Evolutionary conservation across 2,888 invertebrate species (phyloP).

Genomic region (Ophion slaviceki): DNA sequence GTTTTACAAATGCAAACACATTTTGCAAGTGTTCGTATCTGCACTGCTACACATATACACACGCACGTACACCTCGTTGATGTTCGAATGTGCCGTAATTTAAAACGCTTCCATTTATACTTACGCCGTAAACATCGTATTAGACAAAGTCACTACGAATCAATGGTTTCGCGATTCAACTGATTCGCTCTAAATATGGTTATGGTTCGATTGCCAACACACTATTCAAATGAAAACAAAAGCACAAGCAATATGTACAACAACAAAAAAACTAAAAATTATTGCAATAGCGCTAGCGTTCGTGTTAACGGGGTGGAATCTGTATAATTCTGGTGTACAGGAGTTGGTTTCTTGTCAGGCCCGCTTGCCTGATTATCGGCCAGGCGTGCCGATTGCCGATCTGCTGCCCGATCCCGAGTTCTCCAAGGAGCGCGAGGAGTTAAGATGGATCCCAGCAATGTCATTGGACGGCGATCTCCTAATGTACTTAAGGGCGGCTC

Average conservation of each 20-base stretch:
- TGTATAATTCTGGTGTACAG: conserved; percentile 77
- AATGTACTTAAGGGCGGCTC: conserved; percentile 98
- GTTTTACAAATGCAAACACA: no score
- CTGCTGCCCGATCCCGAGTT: conserved; percentile 84
- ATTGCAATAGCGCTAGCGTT: conserved; percentile 75
- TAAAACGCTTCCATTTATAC: background rate
- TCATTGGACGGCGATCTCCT: conserved; percentile 97
- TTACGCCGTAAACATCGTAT: background rate
- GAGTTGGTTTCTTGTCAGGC: conserved; percentile 85
- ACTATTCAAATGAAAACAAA: background rate
- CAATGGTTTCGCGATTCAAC: background rate
- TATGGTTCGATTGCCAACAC: conserved; percentile 19
- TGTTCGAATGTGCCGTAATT: background rate
- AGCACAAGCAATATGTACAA: conserved; percentile 23
- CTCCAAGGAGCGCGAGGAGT: conserved; percentile 90
- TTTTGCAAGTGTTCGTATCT: no score
- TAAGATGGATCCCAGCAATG: conserved; percentile 97
- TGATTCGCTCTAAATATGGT: background rate
- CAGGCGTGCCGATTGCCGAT: conserved; percentile 82
- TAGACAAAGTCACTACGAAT: background rate
- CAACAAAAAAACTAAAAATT: conserved; percentile 70
- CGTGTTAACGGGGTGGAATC: conserved; percentile 79
- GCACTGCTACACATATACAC: no score
- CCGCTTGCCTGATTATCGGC: conserved; percentile 86
- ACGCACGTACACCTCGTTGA: no score